phyloP scores from a whole-genome alignment of 2,797 vertebrate species.

The Sebastes reedi region DNA sequence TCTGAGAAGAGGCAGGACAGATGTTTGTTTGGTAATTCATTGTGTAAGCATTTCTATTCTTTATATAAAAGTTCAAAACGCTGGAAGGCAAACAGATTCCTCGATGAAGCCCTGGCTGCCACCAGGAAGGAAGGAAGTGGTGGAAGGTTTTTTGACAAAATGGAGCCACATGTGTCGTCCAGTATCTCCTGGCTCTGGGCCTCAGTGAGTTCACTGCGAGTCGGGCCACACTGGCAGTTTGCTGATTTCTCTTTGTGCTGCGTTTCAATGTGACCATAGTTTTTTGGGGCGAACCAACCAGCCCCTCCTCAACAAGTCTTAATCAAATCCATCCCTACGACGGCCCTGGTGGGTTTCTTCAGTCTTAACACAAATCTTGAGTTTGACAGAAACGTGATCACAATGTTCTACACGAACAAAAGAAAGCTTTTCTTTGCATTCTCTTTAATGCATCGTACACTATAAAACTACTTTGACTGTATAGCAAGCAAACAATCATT shows the following conservation, averaged over 20 bases:
- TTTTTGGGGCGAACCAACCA: background rate
- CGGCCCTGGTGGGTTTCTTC: too few relatives aligned
- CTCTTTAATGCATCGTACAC: background rate
- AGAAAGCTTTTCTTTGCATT: background rate
- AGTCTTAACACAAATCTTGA: background rate
- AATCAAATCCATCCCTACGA: background rate
- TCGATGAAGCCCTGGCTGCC: constrained; percentile 27
- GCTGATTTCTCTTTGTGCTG: background rate
- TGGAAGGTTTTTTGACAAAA: constrained; percentile 19
- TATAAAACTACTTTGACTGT: background rate
- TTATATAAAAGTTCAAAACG: constrained; percentile 1
- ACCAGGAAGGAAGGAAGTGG: constrained; percentile 51
- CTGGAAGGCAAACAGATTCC: background rate
- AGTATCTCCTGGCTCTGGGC: background rate
- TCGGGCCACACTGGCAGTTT: background rate
- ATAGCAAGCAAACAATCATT: background rate
- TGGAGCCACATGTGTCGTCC: constrained; percentile 55
- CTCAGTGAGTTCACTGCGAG: background rate
- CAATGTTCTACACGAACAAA: background rate
- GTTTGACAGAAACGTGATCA: background rate
- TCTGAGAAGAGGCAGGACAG: background rate
- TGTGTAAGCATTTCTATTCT: background rate
- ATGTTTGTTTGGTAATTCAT: background rate
- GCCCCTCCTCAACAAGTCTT: background rate
- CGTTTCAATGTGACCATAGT: background rate